These are phyloP conservation scores for Nemotelus nigrinus DNA, from an alignment of 2,888 invertebrate genomes.

Conservation along the genomic window DNA sequence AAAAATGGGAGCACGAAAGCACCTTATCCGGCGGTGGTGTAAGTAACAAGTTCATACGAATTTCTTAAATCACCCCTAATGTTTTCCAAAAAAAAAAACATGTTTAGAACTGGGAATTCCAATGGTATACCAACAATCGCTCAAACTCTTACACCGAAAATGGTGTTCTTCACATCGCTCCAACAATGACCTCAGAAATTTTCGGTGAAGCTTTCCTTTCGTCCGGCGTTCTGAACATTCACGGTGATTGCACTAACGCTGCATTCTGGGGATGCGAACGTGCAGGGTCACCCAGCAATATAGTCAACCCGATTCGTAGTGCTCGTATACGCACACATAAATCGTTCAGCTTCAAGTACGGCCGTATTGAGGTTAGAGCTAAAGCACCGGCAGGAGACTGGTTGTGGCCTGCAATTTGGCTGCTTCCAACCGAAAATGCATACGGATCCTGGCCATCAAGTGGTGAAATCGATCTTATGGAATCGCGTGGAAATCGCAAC, in stretches of 20 bases:
- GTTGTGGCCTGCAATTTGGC: slow-evolving; percentile 71
- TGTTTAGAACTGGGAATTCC: slow-evolving; percentile 74
- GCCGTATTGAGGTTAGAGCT: slow-evolving; percentile 72
- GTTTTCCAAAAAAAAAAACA: too few species aligned
- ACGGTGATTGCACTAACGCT: slow-evolving; percentile 71
- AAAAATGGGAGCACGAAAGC: slow-evolving; percentile 74
- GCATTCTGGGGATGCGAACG: slow-evolving; percentile 71
- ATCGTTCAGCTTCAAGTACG: slow-evolving; percentile 74
- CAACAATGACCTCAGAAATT: slow-evolving; percentile 70
- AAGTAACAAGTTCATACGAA: slow-evolving; percentile 18
- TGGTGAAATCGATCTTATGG: slow-evolving; percentile 77
- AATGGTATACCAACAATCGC: slow-evolving; percentile 74
- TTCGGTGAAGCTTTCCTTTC: slow-evolving; percentile 68
- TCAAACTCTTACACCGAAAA: slow-evolving; percentile 71
- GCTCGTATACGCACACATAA: slow-evolving; percentile 72
- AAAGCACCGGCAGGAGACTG: slow-evolving; percentile 78
- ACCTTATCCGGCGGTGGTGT: slow-evolving; percentile 72
- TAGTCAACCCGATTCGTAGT: slow-evolving; percentile 74
- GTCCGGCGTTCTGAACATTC: slow-evolving; percentile 68
- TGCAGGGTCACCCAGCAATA: slow-evolving; percentile 66
- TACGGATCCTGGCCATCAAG: slow-evolving; percentile 78
- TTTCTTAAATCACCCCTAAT: too few species aligned
- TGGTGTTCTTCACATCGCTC: slow-evolving; percentile 69
- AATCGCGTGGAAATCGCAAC: slow-evolving; percentile 72
- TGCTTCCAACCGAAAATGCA: slow-evolving; percentile 71